Percentiles rank a stretch among this genome's conserved stretches.
Conservation (phyloP, 2,888 invertebrate species). For the Ophioninae sp. region DNA sequence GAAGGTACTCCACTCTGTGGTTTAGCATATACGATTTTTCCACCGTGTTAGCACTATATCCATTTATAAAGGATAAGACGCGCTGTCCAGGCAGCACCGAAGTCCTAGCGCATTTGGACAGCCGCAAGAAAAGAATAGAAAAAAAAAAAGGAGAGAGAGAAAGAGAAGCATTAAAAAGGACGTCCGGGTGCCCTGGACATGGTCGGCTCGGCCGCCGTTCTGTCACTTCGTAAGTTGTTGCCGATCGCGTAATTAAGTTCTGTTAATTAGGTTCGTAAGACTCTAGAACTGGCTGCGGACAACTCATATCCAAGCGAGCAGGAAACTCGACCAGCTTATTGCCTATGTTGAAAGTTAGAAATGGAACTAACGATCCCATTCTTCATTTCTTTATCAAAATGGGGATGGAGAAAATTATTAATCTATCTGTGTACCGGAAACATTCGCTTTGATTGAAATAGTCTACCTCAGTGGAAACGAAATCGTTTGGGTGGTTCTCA, state of each 20-base stretch:
- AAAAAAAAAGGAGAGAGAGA: constrained; percentile 19
- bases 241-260: constrained; percentile 46
- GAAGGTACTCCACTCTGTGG: constrained; percentile 7
- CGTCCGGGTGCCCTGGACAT: constrained; percentile 24
- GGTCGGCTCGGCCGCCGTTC: constrained; percentile 5
- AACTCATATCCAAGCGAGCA: constrained; percentile 18
- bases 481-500: not conserved
- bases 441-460: not conserved
- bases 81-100: constrained; percentile 3
- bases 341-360: constrained; percentile 20
- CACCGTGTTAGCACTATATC: constrained; percentile 8
- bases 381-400: constrained; percentile 4
- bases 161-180: constrained; percentile 10
- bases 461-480: not conserved
- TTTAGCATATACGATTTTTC: not conserved
- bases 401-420: constrained; percentile 13
- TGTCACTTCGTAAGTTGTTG: constrained; percentile 39
- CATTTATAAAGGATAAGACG: constrained; percentile 3
- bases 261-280: constrained; percentile 43
- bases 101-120: constrained; percentile 30
- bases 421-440: constrained; percentile 42
- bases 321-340: constrained; percentile 7
- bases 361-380: constrained; percentile 16
- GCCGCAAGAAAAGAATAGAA: not conserved
- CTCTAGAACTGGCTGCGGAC: constrained; percentile 8